Conservation (phyloP, 2,888 invertebrate genomes). For the Drosophila barbarae region DNA sequence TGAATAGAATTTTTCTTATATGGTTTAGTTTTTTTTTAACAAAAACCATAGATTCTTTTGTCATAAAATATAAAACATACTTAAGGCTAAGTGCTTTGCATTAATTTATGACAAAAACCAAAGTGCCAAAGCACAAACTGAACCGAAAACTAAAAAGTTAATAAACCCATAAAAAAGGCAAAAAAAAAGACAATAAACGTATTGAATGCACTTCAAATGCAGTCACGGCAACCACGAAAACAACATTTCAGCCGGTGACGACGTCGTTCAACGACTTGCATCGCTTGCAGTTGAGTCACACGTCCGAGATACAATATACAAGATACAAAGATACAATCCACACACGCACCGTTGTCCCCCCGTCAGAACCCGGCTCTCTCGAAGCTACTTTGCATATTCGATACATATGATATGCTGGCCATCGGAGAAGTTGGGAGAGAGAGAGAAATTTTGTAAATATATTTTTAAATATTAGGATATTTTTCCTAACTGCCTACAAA, state of each 20-base stretch:
- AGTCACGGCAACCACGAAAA: constrained; percentile 32
- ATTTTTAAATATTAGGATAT: not conserved
- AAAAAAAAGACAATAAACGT: constrained; percentile 49
- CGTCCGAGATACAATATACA: constrained; percentile 40
- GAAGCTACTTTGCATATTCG: constrained; percentile 68
- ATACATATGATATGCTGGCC: constrained; percentile 60
- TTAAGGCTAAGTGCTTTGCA: not conserved
- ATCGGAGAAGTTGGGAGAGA: constrained; percentile 13
- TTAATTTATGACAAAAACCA: constrained; percentile 28
- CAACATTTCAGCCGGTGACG: constrained; percentile 18
- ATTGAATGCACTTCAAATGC: constrained; percentile 63
- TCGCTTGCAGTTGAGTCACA: constrained; percentile 63
- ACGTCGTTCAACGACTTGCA: constrained; percentile 31
- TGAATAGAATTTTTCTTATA: not conserved
- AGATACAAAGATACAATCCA: constrained; percentile 40
- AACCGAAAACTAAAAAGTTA: constrained; percentile 53
- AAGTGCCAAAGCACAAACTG: constrained; percentile 44
- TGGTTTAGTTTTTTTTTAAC: no score
- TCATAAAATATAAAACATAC: constrained; percentile 2
- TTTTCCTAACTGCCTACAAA: no score
- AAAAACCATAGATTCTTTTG: not conserved
- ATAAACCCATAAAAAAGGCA: constrained; percentile 68
- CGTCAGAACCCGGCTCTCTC: constrained; percentile 26
- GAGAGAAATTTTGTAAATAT: not conserved
- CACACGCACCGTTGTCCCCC: constrained; percentile 39